A percentile compares a stretch with the other conserved stretches of the same genome.
phyloP scores from a whole-genome alignment of 2,888 invertebrate species.

The Calameuta filiformis region DNA sequence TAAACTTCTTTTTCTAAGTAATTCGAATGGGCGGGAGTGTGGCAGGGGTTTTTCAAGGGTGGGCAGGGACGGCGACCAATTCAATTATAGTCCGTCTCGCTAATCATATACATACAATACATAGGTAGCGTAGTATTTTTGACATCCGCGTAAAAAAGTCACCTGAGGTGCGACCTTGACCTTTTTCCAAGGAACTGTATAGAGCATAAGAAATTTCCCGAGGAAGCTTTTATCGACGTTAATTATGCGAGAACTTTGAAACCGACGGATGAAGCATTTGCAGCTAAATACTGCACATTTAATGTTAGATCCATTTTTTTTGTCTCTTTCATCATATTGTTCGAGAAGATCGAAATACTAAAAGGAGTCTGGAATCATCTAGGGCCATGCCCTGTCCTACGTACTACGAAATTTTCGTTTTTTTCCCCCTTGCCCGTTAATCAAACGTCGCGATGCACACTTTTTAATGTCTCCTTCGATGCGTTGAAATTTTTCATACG shows the following conservation, averaged over 20 bases:
- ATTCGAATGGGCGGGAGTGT: conserved; percentile 32
- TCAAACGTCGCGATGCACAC: neutral
- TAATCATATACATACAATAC: neutral
- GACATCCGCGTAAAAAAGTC: neutral
- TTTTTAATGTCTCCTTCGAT: neutral
- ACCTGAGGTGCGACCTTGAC: neutral
- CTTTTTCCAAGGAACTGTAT: neutral
- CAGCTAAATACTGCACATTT: neutral
- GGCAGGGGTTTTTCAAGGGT: conserved; percentile 29
- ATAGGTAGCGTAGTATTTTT: neutral
- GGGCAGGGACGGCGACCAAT: conserved; percentile 39
- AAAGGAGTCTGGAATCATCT: conserved; percentile 1
- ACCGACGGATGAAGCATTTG: neutral
- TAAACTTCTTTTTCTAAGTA: conserved; percentile 4
- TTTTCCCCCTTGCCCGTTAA: conserved; percentile 3
- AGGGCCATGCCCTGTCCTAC: neutral
- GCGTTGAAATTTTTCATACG: neutral
- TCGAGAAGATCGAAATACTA: conserved; percentile 8
- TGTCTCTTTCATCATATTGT: neutral
- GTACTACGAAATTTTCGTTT: conserved; percentile 24
- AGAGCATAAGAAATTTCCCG: neutral
- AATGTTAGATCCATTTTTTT: neutral
- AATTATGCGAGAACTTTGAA: neutral
- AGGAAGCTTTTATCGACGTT: neutral
- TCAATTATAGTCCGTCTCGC: conserved; percentile 13